A percentile compares a stretch with the other conserved stretches of the same genome.
Conservation (phyloP, 1,140 invertebrate species). For the Polyergus mexicanus region DNA sequence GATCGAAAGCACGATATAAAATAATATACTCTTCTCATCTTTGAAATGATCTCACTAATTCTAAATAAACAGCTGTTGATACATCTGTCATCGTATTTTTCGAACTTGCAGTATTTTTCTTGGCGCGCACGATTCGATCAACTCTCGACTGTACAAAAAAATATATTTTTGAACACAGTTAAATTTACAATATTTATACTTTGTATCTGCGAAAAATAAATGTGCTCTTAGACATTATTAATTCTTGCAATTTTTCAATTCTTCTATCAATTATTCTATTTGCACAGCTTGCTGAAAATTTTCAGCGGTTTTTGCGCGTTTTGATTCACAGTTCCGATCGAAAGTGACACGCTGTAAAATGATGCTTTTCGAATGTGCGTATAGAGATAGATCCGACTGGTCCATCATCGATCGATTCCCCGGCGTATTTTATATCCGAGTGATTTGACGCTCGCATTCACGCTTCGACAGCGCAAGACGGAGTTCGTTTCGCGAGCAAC, state of each 20-base stretch:
- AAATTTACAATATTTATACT: background rate
- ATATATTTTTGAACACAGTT: slow-evolving; percentile 1
- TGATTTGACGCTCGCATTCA: slow-evolving; percentile 30
- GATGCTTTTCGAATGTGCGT: slow-evolving; percentile 23
- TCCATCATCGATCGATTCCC: slow-evolving; percentile 26
- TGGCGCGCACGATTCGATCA: background rate
- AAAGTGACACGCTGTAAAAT: slow-evolving; percentile 43
- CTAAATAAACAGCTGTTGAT: slow-evolving; percentile 22
- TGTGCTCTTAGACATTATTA: background rate
- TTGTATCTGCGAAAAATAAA: background rate
- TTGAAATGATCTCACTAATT: background rate
- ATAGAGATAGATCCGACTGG: background rate
- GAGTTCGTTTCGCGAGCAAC: slow-evolving; percentile 17
- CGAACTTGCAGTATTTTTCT: background rate
- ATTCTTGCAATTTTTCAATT: slow-evolving; percentile 6
- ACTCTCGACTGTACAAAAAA: slow-evolving; percentile 6
- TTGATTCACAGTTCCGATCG: slow-evolving; percentile 16
- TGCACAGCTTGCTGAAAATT: slow-evolving; percentile 22
- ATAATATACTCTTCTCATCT: slow-evolving; percentile 5
- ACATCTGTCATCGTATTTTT: background rate
- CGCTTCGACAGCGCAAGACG: slow-evolving; percentile 12
- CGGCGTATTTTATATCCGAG: slow-evolving; percentile 16
- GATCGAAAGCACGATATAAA: background rate
- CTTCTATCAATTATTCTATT: background rate
- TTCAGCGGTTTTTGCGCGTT: slow-evolving; percentile 1